phyloP scores from a whole-genome alignment of 2,888 invertebrate genomes.

The Neoaliturus tenellus region DNA sequence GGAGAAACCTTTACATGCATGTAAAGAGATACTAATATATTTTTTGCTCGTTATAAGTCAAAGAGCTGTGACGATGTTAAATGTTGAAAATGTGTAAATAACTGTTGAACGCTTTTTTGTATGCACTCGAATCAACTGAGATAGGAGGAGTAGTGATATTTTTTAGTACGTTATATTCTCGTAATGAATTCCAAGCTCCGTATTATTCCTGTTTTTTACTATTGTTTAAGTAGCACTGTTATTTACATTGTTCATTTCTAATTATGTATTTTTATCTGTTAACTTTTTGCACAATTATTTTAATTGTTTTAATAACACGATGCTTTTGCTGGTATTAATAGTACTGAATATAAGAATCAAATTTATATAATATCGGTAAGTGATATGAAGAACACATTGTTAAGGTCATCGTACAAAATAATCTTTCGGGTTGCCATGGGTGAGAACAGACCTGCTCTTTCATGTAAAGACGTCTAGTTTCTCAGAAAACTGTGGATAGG shows the following conservation, averaged over 20 bases:
- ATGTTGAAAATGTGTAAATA: conserved; percentile 23
- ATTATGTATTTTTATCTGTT: conserved; percentile 21
- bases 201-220: conserved; percentile 4
- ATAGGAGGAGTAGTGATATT: neutral
- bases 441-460: neutral
- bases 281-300: conserved; percentile 21
- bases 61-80: conserved; percentile 48
- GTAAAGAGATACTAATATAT: conserved; percentile 47
- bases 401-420: neutral
- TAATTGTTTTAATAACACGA: conserved; percentile 3
- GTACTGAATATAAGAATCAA: conserved; percentile 1
- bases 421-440: conserved; percentile 2
- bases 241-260: neutral
- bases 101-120: conserved; percentile 34
- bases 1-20: neutral
- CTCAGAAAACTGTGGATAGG: too few relatives aligned
- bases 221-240: neutral
- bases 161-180: neutral
- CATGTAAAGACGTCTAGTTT: conserved; percentile 23
- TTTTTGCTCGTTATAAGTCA: conserved; percentile 39
- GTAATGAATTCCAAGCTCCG: neutral
- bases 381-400: neutral
- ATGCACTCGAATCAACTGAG: conserved; percentile 22
- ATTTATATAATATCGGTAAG: neutral
- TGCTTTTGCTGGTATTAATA: neutral